These are phyloP conservation scores for Emmelina monodactyla DNA, from an alignment of 2,888 invertebrate genomes.

Conservation along the genomic window DNA sequence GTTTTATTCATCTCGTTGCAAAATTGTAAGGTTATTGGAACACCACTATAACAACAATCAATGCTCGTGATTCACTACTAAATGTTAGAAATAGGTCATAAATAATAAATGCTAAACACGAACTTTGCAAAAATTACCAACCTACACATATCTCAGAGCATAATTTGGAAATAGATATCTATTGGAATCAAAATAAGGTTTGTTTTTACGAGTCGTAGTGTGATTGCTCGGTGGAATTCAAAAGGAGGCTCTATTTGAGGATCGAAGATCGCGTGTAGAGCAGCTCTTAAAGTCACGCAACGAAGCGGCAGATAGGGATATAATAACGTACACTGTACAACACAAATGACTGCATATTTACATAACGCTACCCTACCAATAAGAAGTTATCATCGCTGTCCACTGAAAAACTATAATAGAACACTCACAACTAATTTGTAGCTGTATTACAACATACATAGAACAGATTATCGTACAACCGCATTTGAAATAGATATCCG, in stretches of 20 bases:
- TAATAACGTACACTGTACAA: neutral
- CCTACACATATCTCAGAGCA: too few relatives aligned
- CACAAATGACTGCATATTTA: too few relatives aligned
- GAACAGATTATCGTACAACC: neutral
- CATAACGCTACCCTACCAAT: too few relatives aligned
- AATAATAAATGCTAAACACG: too few relatives aligned
- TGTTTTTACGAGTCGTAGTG: too few relatives aligned
- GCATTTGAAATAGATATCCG: constrained; percentile 30
- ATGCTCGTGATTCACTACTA: constrained; percentile 30
- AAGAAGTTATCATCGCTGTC: too few relatives aligned
- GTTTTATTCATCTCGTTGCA: constrained; percentile 28
- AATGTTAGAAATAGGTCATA: too few relatives aligned
- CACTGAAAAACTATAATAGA: neutral
- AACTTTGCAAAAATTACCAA: too few relatives aligned
- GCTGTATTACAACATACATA: neutral
- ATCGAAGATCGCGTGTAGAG: neutral
- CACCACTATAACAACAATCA: constrained; percentile 30
- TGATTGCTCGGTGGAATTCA: too few relatives aligned
- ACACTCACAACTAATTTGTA: neutral
- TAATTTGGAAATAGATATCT: too few relatives aligned
- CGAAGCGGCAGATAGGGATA: neutral
- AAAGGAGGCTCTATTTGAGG: neutral
- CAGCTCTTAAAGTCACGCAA: neutral
- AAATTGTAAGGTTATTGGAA: constrained; percentile 37
- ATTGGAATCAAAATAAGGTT: too few relatives aligned